Evolutionary conservation across 2,113 vertebrate species (phyloP), one percentile per base, ranked within the genome.

Genomic region (Propithecus coquereli): DNA sequence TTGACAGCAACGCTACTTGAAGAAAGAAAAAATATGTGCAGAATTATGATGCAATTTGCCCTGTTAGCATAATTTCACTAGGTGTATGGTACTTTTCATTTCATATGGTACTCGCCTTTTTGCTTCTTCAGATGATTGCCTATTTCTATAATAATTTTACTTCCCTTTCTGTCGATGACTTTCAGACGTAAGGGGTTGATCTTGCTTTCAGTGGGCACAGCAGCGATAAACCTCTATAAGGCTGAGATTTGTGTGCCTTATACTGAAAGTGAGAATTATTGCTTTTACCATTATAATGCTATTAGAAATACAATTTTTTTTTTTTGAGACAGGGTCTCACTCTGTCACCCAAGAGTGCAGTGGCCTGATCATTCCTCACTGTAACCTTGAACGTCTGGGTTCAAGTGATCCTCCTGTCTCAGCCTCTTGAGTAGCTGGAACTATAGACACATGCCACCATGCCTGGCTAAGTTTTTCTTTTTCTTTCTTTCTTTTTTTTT

Each of bases 81-180:
- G 47, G 2, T 57, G 11, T 27, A 22, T 22, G 37, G 34, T n/a
- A n/a, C 10, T 70, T 79, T 54, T n/a, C 76, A 79, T 77, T 52
- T n/a, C 40, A 37, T 11, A 18, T 12, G 25, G 52, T 43, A 54
- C 5, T 37, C 27, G 45, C 18, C n/a, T 87, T 61, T 61, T 87
- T 91, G 61, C 70, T 80, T 80, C 94, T 80, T 71, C 23, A 45
- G 40, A 47, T 66, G 34, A 87, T 34, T 30, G 45, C 61, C 34
- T 90, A 23, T 65, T 77, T 89, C 88, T 63, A 4, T 37, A 65
- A 87, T 30, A 17, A 82, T 92, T 79, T 83, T 45, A 65, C 65
- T 73, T 82, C 32, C 65, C 37, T 80, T 84, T 90, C 87, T 73
- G 45, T 92, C 84, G 94, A 45, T 47, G 94, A 59, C 57, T 88